phyloP scores from a whole-genome alignment of 2,113 vertebrate genomes.

The Malurus melanocephalus region DNA sequence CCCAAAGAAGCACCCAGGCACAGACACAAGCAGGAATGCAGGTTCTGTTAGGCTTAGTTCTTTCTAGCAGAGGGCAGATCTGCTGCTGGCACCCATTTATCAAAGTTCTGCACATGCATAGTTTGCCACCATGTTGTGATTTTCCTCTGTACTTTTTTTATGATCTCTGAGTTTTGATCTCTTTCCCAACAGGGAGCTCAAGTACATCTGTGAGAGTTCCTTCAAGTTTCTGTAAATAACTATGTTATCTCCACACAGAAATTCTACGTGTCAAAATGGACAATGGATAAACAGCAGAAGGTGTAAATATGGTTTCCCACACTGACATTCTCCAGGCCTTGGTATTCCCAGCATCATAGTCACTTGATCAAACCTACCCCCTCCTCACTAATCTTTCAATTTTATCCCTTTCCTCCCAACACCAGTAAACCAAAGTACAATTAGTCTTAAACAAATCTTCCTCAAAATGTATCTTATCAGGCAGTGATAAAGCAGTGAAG shows the following conservation, averaged over 20 bases:
- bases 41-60: too few species aligned
- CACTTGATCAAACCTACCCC: too few species aligned
- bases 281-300: not conserved
- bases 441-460: not conserved
- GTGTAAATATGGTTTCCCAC: not conserved
- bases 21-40: too few species aligned
- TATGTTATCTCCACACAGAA: not conserved
- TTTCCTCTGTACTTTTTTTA: not conserved
- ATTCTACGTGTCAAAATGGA: not conserved
- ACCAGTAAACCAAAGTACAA: not conserved
- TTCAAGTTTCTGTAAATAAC: not conserved
- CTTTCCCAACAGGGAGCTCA: not conserved
- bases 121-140: not conserved
- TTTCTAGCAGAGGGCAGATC: too few species aligned
- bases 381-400: too few species aligned
- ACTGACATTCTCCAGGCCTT: too few species aligned
- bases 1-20: too few species aligned
- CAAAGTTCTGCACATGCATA: not conserved
- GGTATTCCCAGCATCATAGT: too few species aligned
- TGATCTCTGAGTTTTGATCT: not conserved
- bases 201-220: not conserved
- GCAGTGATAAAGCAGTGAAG: not conserved
- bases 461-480: not conserved
- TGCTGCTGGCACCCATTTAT: too few species aligned
- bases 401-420: too few species aligned